Evolutionary conservation across 2,888 invertebrate genomes (phyloP).

Genomic region (Branchinecta sandiegonensis): DNA sequence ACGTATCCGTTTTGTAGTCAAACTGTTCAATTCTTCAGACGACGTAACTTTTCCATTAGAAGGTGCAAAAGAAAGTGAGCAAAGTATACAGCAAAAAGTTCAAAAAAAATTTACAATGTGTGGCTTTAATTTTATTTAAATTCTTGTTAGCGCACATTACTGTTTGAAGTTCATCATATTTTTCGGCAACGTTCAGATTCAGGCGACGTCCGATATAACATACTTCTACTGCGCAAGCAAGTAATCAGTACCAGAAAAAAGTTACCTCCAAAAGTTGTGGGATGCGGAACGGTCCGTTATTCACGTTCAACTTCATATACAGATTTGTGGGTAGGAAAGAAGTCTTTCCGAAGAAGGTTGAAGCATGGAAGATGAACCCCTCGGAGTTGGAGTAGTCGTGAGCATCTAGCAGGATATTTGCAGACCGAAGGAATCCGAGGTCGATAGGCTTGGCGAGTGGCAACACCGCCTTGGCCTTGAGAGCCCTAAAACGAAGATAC

Average conservation of each 20-base stretch:
- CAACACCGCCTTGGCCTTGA: slow-evolving; percentile 28
- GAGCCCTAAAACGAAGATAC: slow-evolving; percentile 21
- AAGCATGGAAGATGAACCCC: slow-evolving; percentile 18
- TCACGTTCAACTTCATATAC: slow-evolving; percentile 14
- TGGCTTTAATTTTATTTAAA: no score
- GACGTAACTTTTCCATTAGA: no score
- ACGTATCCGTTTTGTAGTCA: no score
- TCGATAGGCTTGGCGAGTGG: slow-evolving; percentile 27
- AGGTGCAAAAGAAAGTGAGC: no score
- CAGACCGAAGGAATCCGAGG: slow-evolving; percentile 19
- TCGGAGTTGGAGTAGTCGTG: slow-evolving; percentile 17
- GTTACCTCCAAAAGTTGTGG: background rate
- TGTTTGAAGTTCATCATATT: no score
- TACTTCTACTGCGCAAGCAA: no score
- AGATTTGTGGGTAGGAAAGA: slow-evolving; percentile 22
- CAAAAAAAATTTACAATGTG: no score
- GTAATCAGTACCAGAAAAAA: background rate
- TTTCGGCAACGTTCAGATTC: no score
- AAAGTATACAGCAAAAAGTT: no score
- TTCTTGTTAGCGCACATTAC: no score
- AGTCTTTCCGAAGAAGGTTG: slow-evolving; percentile 17
- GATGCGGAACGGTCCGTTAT: slow-evolving; percentile 5
- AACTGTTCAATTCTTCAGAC: no score
- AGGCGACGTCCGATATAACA: no score
- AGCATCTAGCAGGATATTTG: slow-evolving; percentile 19